Evolutionary conservation across 2,113 vertebrate species (phyloP).

Genomic region (Pseudorectes ferrugineus): DNA sequence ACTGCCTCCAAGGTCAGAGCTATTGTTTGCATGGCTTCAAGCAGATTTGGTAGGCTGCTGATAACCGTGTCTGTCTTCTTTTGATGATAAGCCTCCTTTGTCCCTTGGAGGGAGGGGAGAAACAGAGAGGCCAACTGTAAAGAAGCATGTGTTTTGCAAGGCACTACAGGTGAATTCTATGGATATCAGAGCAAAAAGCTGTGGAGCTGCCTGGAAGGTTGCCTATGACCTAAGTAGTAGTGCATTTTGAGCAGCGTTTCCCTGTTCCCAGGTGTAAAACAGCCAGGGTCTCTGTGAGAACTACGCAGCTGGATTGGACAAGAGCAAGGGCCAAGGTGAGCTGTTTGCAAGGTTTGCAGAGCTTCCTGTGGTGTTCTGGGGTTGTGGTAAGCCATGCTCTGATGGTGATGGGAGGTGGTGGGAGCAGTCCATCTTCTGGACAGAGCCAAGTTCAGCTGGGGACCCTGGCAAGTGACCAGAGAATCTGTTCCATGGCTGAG

Average conservation of each 20-base stretch:
- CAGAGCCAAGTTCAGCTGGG: background rate
- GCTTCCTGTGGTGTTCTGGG: background rate
- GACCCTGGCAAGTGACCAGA: background rate
- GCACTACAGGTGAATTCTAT: background rate
- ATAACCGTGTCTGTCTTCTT: background rate
- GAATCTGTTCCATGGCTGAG: background rate
- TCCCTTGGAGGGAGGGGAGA: background rate
- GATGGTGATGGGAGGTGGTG: background rate
- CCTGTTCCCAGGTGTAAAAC: background rate
- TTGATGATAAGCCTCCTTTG: background rate
- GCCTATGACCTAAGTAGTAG: background rate
- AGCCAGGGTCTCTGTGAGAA: background rate
- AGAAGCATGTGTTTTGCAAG: background rate
- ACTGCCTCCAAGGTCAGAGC: slow-evolving; percentile 46
- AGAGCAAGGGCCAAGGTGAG: background rate
- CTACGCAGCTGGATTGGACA: background rate
- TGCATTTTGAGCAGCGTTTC: background rate
- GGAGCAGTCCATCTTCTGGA: background rate
- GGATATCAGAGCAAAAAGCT: background rate
- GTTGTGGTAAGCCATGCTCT: background rate
- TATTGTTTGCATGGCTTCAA: slow-evolving; percentile 29
- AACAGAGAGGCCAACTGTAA: accelerated
- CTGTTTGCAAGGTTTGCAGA: background rate
- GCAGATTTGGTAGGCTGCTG: slow-evolving; percentile 9
- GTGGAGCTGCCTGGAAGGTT: background rate